These are phyloP conservation scores for Aphidius gifuensis DNA, from an alignment of 1,140 invertebrate genomes.

Conservation along the genomic window DNA sequence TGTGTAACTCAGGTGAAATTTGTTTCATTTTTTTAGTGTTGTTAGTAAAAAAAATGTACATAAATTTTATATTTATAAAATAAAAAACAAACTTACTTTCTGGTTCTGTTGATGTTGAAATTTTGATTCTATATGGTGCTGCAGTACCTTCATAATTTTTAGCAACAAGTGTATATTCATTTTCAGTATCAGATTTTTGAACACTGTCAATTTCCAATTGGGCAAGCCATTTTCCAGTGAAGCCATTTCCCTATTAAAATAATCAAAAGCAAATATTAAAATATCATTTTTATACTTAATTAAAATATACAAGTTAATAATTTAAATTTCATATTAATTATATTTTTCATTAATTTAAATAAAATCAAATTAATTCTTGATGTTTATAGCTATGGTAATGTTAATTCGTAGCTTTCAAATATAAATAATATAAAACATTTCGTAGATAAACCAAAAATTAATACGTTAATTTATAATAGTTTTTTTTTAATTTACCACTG, in stretches of 20 bases:
- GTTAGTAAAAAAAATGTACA: background rate
- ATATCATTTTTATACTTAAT: background rate
- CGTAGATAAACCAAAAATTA: background rate
- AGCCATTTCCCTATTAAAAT: conserved; percentile 54
- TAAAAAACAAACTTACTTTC: conserved; percentile 55
- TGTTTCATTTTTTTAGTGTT: background rate
- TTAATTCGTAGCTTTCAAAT: background rate
- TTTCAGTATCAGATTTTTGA: conserved; percentile 72
- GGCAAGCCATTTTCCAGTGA: conserved; percentile 62
- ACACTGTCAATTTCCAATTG: conserved; percentile 64
- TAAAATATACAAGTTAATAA: conserved; percentile 2
- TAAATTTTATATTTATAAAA: background rate
- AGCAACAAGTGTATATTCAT: conserved; percentile 64
- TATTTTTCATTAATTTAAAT: background rate
- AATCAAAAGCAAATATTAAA: conserved; percentile 21
- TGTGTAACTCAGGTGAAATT: conserved; percentile 1
- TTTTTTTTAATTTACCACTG: conserved; percentile 47
- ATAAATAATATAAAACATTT: background rate
- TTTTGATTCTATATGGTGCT: conserved; percentile 60
- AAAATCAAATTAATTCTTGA: background rate
- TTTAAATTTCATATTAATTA: background rate
- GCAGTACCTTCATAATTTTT: conserved; percentile 63
- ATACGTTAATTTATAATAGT: too few relatives aligned
- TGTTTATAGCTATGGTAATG: background rate
- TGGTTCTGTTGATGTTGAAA: conserved; percentile 70